Evolutionary conservation across 2,888 invertebrate genomes (phyloP).

Genomic region (Creontiades dilutus): DNA sequence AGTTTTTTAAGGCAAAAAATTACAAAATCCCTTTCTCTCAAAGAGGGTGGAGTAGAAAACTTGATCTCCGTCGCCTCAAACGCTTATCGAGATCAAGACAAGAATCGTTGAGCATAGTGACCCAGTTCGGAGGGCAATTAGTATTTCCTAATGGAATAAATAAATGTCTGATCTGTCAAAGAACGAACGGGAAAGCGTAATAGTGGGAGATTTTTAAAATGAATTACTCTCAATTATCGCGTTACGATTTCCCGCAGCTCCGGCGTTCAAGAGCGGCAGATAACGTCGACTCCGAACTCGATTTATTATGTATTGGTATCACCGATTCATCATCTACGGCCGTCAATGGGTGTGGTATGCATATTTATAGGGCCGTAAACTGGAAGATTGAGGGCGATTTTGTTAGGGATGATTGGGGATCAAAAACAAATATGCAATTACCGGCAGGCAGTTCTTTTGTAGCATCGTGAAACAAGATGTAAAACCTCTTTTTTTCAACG

Average conservation of each 20-base stretch:
- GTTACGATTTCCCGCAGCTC: neutral
- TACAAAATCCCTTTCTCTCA: constrained; percentile 25
- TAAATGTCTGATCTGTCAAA: constrained; percentile 32
- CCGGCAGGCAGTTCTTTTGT: neutral
- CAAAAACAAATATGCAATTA: neutral
- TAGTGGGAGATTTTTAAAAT: constrained; percentile 17
- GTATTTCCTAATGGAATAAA: constrained; percentile 50
- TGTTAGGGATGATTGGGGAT: neutral
- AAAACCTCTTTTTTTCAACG: too few species aligned
- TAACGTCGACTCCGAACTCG: constrained; percentile 14
- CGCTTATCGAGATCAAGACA: constrained; percentile 32
- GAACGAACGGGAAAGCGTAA: neutral
- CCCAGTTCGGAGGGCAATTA: constrained; percentile 41
- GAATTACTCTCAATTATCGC: constrained; percentile 42
- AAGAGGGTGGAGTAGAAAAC: constrained; percentile 31
- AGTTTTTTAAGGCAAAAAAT: neutral
- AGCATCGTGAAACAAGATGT: neutral
- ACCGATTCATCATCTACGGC: constrained; percentile 1
- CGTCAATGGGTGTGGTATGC: constrained; percentile 25
- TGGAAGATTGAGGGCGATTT: neutral
- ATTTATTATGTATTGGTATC: constrained; percentile 5
- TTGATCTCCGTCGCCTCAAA: neutral
- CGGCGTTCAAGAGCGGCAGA: neutral
- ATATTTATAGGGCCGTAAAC: constrained; percentile 19
- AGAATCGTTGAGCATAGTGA: constrained; percentile 31